These are phyloP conservation scores for Cryptus viduatorius DNA, from an alignment of 2,888 invertebrate genomes.

Conservation along the genomic window DNA sequence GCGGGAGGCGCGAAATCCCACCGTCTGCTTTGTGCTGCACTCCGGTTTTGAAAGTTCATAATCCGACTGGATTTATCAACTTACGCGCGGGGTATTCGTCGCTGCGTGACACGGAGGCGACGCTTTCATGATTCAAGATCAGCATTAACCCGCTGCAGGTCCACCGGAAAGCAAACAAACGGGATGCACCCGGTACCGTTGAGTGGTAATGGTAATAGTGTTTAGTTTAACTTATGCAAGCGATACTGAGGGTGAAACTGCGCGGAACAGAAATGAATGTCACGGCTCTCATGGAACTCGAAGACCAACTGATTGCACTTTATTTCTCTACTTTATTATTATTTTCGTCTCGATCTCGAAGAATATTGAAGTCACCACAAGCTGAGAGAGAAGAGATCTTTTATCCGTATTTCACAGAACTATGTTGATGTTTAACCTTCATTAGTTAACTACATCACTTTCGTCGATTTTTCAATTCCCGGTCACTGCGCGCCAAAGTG, in stretches of 20 bases:
- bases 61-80: constrained; percentile 1
- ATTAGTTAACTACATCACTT: not conserved
- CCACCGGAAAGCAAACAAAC: not conserved
- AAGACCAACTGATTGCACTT: too few species aligned
- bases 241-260: not conserved
- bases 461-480: constrained; percentile 23
- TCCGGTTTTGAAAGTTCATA: not conserved
- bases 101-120: not conserved
- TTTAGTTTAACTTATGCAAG: not conserved
- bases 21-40: not conserved
- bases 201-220: not conserved
- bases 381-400: not conserved
- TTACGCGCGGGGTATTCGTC: not conserved
- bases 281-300: not conserved
- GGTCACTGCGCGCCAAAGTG: not conserved
- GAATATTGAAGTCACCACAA: constrained; percentile 9
- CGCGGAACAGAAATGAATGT: too few species aligned
- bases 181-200: too few species aligned
- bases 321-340: not conserved
- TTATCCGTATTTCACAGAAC: not conserved
- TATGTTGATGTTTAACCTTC: not conserved
- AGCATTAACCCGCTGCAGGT: not conserved
- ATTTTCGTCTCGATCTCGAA: not conserved
- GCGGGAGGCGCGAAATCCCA: not conserved
- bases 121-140: not conserved